Evolutionary conservation across 1,140 invertebrate genomes (phyloP), one percentile per base, ranked within the genome.

Genomic region (Micrasema minimum): DNA sequence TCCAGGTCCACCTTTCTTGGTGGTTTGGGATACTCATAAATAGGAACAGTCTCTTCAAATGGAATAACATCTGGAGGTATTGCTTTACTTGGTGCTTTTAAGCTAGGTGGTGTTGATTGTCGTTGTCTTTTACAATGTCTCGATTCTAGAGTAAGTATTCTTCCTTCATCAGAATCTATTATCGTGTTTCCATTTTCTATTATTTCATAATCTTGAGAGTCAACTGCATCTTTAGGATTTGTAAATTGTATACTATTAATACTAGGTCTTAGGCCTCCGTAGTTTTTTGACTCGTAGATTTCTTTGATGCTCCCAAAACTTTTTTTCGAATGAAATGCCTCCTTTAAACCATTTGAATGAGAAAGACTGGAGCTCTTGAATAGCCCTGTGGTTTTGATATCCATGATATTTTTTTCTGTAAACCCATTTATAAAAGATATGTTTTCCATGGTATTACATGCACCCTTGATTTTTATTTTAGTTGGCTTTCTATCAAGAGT

Each of bases 401-500:
- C 72, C 20, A 66, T 48, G n/a, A 57, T 18, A 35, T 70, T 74
- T 26, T 50, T 66, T 62, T 70, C 68, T 14, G 72, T 35, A 59
- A 43, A 57, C 20, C 43, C 57, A 38, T 41, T 66, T 65, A 37
- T 66, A 20, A 61, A 48, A 26, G 45, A 71, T 51, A 5, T 23
- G 82, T 86, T 48, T 77, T 80, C 0, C 88, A 72, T 4, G 7
- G 26, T 1, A 86, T 10, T 31, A 76, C 51, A 20, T 31, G 22
- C 11, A 5, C 59, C 9, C 18, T 31, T 69, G 14, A 75, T 66
- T 64, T 86, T 87, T 2, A 88, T 77, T 77, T 90, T 92, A 74
- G 85, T 88, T 41, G 91, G 90, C 78, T 93, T 93, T n/a, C 93
- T 82, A 77, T 94, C 93, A 22, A 94, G 80, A 0, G 93, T 95